Conservation (phyloP, 2,888 invertebrate species). For the Nomada fabriciana region DNA sequence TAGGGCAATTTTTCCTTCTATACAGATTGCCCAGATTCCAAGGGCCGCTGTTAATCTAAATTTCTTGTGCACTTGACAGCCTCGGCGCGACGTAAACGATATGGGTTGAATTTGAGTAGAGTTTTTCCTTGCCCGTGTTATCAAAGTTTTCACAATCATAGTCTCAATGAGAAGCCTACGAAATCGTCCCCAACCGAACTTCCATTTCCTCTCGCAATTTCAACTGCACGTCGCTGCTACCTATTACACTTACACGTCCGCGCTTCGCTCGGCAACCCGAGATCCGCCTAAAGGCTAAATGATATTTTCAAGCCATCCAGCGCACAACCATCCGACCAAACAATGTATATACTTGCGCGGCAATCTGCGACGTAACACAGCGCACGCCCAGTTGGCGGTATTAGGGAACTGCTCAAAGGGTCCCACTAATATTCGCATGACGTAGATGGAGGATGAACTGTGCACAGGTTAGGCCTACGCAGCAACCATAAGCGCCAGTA, state of each 20-base stretch:
- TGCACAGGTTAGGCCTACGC: constrained; percentile 66
- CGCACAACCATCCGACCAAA: constrained; percentile 25
- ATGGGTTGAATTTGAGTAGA: too few species aligned
- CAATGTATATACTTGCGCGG: constrained; percentile 7
- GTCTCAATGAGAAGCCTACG: too few species aligned
- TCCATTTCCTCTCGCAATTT: too few species aligned
- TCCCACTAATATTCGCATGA: constrained; percentile 63
- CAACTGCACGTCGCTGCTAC: too few species aligned
- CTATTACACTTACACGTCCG: neutral
- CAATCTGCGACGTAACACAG: constrained; percentile 54
- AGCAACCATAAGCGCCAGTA: constrained; percentile 68
- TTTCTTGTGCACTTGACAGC: too few species aligned
- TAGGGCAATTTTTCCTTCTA: neutral
- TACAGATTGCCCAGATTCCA: too few species aligned
- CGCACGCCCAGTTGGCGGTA: constrained; percentile 57
- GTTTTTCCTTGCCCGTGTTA: too few species aligned
- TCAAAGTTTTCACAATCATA: too few species aligned
- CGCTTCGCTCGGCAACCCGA: neutral
- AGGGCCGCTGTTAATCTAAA: too few species aligned
- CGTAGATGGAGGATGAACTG: constrained; percentile 64
- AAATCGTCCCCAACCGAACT: too few species aligned
- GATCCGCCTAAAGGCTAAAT: neutral
- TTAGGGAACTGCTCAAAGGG: constrained; percentile 56
- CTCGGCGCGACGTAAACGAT: too few species aligned
- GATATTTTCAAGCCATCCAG: constrained; percentile 43